phyloP scores from a whole-genome alignment of 2,113 vertebrate species.

The Pseudorhombus dupliciocellatus region DNA sequence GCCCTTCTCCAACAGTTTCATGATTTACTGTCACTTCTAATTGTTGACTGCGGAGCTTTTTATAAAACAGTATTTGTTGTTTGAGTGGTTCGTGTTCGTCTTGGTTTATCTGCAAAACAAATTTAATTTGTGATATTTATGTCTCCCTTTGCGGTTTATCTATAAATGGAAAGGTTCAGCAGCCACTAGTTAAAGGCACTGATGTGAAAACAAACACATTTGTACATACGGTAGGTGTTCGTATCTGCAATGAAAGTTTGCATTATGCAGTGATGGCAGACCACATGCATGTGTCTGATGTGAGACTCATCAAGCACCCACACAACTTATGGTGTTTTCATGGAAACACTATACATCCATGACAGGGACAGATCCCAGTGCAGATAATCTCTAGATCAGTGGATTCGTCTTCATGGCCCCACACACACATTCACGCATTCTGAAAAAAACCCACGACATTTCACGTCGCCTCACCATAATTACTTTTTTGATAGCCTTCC shows the following conservation, averaged over 20 bases:
- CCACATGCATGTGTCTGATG: neutral
- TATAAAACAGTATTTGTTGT: too few relatives aligned
- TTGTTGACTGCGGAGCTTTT: too few relatives aligned
- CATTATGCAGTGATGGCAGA: neutral
- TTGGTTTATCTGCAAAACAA: too few relatives aligned
- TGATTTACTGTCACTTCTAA: too few relatives aligned
- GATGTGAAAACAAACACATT: neutral
- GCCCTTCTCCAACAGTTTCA: too few relatives aligned
- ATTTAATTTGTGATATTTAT: too few relatives aligned
- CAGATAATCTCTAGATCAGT: conserved; percentile 29
- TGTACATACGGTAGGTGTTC: neutral
- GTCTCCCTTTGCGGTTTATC: neutral
- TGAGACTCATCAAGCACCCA: conserved; percentile 8
- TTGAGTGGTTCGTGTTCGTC: too few relatives aligned
- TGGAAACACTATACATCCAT: neutral
- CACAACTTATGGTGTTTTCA: conserved; percentile 15
- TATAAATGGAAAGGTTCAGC: neutral
- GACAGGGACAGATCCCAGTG: conserved; percentile 18
- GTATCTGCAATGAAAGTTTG: neutral
- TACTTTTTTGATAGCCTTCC: conserved; percentile 41
- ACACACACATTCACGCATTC: conserved; percentile 21
- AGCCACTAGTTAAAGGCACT: neutral
- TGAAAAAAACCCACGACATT: conserved; percentile 15
- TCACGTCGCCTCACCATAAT: conserved; percentile 40
- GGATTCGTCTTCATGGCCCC: neutral